These are phyloP conservation scores for Anthrax anthrax DNA, from an alignment of 2,888 invertebrate species.

Conservation along the genomic window DNA sequence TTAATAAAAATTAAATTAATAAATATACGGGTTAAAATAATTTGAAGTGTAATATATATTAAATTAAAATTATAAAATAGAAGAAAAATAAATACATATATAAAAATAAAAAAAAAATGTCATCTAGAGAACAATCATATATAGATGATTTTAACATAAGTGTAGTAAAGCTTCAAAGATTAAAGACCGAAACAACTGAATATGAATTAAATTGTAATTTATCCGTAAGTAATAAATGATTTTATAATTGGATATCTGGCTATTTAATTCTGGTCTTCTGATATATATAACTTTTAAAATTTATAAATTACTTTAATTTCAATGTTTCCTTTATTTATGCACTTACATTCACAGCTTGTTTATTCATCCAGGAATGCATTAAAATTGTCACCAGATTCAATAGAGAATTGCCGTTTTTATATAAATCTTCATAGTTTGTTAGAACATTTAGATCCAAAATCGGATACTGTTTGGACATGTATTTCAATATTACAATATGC, in stretches of 20 bases:
- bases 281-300: no score
- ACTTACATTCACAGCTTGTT: not conserved
- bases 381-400: not conserved
- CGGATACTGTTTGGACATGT: conserved; percentile 26
- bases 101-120: no score
- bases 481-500: conserved; percentile 25
- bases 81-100: no score
- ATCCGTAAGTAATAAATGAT: conserved; percentile 14
- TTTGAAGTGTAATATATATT: no score
- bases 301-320: no score
- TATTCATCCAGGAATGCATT: not conserved
- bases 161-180: conserved; percentile 19
- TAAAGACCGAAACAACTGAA: conserved; percentile 22
- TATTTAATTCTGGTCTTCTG: no score
- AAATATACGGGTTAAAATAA: no score
- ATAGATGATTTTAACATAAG: conserved; percentile 19
- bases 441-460: conserved; percentile 17
- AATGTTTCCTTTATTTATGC: not conserved
- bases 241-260: no score
- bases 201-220: conserved; percentile 26
- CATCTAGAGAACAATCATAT: not conserved
- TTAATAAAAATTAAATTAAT: no score
- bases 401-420: not conserved
- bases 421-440: not conserved
- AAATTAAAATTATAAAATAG: no score